Evolutionary conservation across 2,797 vertebrate genomes (phyloP), one percentile per base, ranked within the genome.

Genomic region (Rhinichthys osculus): DNA sequence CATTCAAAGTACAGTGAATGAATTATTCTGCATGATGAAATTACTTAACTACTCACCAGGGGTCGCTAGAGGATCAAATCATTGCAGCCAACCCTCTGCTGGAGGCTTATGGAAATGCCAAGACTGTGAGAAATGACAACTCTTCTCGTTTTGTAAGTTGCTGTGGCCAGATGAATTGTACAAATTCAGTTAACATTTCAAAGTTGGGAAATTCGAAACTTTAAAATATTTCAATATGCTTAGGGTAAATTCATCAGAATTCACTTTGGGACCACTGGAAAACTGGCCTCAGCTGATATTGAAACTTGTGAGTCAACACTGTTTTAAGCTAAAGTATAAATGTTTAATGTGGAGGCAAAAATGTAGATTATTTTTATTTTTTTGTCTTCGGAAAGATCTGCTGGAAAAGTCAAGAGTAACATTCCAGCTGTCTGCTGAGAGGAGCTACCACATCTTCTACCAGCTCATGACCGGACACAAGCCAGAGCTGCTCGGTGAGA

Each of bases 51-150:
- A 16, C 7, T 30, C 30, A 16, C 70, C 83, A 96, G 95, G 95
- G 94, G 33, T 96, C 95, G 0, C 93, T 96, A 85, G 96, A 96
- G 84, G 96, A 96, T 89, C 96, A 96, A 64, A 96, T 96, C 92
- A 96, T 96, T 91, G 94, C 95, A 0, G 96, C 96, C 82, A 97
- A 96, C 76, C 96, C 96, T 0, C 91, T 96, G 30, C 92, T 97
- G 88, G 96, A 97, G 91, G 96, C 96, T 86, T 97, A 96, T 87
- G 96, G 96, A 54, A 92, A 92, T 85, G 90, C 91, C 85, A 92
- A 92, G 85, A 91, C 88, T 19, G 64, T 85, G 47, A 95, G 96
- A 90, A 97, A 96, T 0, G 95, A 96, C 92, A 96, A 96, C 92
- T 97, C 95, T 0, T 97, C 96, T 2, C 95, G 95, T 69, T 96